phyloP scores from a whole-genome alignment of 2,888 invertebrate species.

The Suillia variegata region DNA sequence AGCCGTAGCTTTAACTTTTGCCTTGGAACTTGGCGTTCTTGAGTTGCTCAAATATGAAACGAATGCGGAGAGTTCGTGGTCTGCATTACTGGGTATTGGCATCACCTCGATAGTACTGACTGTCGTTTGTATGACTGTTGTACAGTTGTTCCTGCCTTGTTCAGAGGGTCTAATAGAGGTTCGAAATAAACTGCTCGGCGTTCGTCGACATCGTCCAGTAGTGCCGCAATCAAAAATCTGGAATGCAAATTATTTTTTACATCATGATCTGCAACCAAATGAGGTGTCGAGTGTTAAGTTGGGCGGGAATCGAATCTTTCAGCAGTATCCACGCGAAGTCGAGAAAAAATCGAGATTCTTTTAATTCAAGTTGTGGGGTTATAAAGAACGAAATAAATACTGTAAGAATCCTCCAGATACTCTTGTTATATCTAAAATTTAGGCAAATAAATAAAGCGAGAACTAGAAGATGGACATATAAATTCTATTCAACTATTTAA shows the following conservation, averaged over 20 bases:
- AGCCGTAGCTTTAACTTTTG: conserved; percentile 33
- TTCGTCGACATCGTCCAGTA: conserved; percentile 31
- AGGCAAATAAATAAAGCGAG: no score
- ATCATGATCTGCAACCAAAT: conserved; percentile 42
- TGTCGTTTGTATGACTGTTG: conserved; percentile 32
- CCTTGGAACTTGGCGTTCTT: conserved; percentile 37
- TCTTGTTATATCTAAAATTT: no score
- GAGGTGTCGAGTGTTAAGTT: conserved; percentile 40
- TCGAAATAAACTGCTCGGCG: conserved; percentile 48
- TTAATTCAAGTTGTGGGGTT: not conserved
- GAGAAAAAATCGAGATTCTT: not conserved
- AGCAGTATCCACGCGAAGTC: conserved; percentile 43
- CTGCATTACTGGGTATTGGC: conserved; percentile 36
- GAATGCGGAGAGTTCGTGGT: conserved; percentile 34
- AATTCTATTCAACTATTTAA: no score
- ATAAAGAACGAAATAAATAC: no score
- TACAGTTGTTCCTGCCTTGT: conserved; percentile 40
- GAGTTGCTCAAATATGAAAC: conserved; percentile 45
- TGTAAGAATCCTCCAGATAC: no score
- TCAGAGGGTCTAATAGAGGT: conserved; percentile 47
- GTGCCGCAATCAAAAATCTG: conserved; percentile 44
- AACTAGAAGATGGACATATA: no score
- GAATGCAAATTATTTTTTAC: conserved; percentile 46
- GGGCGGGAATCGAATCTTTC: conserved; percentile 42
- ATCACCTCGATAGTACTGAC: conserved; percentile 35